Evolutionary conservation across 2,888 invertebrate genomes (phyloP).

Genomic region (Cosmorhoe ocellata): DNA sequence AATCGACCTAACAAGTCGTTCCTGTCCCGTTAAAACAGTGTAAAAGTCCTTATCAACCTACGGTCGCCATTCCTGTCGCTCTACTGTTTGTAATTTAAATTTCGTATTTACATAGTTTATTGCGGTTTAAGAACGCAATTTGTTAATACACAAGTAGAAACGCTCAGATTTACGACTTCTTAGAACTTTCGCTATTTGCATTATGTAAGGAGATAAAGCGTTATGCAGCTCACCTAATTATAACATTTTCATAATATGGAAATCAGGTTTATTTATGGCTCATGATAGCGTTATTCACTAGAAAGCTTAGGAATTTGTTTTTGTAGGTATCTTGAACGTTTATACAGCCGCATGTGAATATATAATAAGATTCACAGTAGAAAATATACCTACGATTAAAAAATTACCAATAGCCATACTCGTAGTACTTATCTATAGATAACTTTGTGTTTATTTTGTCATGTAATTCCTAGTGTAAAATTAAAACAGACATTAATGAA

Average conservation of each 20-base stretch:
- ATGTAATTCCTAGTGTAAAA: too few relatives aligned
- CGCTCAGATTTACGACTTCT: conserved; percentile 52
- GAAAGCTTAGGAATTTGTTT: background rate
- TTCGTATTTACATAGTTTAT: conserved; percentile 72
- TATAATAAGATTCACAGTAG: too few relatives aligned
- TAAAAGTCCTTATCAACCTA: conserved; percentile 6
- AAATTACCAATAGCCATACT: too few relatives aligned
- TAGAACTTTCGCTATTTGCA: conserved; percentile 27
- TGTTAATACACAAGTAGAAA: conserved; percentile 58
- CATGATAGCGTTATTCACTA: background rate
- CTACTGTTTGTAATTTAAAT: conserved; percentile 71
- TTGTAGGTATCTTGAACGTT: too few relatives aligned
- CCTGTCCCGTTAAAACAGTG: background rate
- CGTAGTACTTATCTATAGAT: too few relatives aligned
- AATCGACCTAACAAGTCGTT: background rate
- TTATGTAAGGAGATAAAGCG: conserved; percentile 16
- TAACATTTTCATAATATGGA: conserved; percentile 15
- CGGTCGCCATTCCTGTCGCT: conserved; percentile 42
- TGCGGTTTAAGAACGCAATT: conserved; percentile 71
- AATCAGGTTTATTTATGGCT: conserved; percentile 9
- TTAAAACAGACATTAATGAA: too few relatives aligned
- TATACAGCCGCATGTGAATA: too few relatives aligned
- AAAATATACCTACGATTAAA: too few relatives aligned
- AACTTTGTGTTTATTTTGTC: too few relatives aligned
- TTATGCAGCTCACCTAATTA: conserved; percentile 18